Evolutionary conservation across 1,140 invertebrate genomes (phyloP), one percentile per base, ranked within the genome.

Genomic region (Augochlora pura): DNA sequence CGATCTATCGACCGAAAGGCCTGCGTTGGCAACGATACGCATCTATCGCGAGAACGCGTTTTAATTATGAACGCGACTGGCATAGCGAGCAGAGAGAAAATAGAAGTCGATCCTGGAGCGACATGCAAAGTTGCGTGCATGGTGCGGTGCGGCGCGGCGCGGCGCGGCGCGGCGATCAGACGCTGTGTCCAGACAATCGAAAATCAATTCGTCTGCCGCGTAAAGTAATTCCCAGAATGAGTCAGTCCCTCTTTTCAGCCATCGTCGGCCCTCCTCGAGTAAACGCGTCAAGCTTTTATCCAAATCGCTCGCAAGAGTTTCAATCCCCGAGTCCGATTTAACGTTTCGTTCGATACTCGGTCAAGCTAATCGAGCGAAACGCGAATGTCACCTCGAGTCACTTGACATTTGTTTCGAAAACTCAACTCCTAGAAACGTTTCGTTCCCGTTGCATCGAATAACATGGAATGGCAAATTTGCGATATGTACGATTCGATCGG

Each of bases 91-190:
- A 27, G n/a, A 39, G 7, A 1, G 9, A 46, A 73, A 73, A 65
- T 25, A 65, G 59, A 23, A 23, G 38, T 32, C 8, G 18, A 59
- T 38, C 39, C 46, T 54, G 59, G 49, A 38, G 52, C 1, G 39
- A 49, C 77, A 79, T 66, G 77, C 77, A 49, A 79, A 73, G 69
- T 79, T 79, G 77, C 77, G 70, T 79, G 77, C 38, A 42, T 8
- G 32, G 4, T 4, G 32, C 32, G 32, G 1, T 4, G 32, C 32
- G n/a, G n/a, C n/a, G n/a, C n/a, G n/a, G n/a, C n/a, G n/a, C n/a
- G n/a, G n/a, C n/a, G n/a, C n/a, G n/a, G n/a, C n/a, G n/a, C n/a
- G n/a, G 57, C 39, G 38, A 68, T 62, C 57, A 57, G 68, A 72
- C 76, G 23, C 9, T 32, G 16, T 57, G 76, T 64, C 32, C 38